Evolutionary conservation across 2,113 vertebrate genomes (phyloP), one percentile per base, ranked within the genome.

Genomic region (Crocuta crocuta): DNA sequence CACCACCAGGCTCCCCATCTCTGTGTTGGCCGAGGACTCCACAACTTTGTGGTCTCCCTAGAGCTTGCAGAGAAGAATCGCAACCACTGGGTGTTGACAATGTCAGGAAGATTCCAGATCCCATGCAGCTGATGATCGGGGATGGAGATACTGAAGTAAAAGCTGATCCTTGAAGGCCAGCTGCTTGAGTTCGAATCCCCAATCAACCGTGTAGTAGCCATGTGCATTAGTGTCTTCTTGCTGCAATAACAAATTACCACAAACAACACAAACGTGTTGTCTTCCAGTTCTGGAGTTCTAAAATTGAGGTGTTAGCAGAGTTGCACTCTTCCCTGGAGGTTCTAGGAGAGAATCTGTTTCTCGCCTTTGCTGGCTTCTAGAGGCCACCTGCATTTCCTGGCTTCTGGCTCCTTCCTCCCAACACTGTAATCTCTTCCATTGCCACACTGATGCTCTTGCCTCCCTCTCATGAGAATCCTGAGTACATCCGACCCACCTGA

Each of bases 151-250:
- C 2, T 6, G 39, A 33, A 12, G 2, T 13, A 39, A n/a, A 8
- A 80, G 21, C 39, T 35, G 21, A 66, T 74, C 68, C 78, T 21
- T 43, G 50, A 9, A 28, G 15, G 71, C 61, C 35, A 50, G 53
- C 61, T 68, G 7, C 63, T 71, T 7, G 33, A 9, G 24, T 84
- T 80, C 71, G 55, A 8, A 43, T 58, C 48, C 26, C 39, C 0
- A 0, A 4, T 50, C 66, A 17, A 24, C 35, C 39, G 7, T 9
- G 10, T 19, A 3, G 23, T 1, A 73, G 26, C 24, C 45, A 7
- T 9, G 10, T 26, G 50, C 1, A 1, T 33, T 48, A 7, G 24
- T 58, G 68, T 31, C 35, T 87, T 48, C 31, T 84, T 63, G 21
- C 66, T 48, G 7, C 45, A 35, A 28, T 65, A 43, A 23, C 35